Evolutionary conservation across 2,113 vertebrate species (phyloP).

Genomic region (Sinocyclocheilus grahami): DNA sequence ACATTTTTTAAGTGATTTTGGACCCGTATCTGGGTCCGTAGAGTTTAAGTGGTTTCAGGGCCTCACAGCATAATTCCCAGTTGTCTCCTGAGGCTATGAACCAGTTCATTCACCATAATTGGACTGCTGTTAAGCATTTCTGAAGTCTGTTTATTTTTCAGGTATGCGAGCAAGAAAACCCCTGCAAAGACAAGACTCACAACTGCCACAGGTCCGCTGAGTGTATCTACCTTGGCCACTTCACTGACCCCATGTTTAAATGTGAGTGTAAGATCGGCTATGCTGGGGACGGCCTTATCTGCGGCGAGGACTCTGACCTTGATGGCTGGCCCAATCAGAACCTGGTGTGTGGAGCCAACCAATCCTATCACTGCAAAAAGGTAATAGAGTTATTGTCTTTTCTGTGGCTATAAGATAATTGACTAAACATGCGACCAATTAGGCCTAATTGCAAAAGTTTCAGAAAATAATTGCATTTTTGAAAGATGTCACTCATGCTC

Average conservation of each 20-base stretch:
- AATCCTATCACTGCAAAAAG: conserved; percentile 91
- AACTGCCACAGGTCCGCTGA: conserved; percentile 89
- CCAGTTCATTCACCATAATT: background rate
- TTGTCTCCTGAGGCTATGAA: background rate
- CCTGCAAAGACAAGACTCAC: conserved; percentile 92
- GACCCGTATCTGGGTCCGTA: too few relatives aligned
- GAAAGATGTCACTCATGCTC: background rate
- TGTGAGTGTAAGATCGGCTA: conserved; percentile 95
- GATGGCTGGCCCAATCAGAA: conserved; percentile 97
- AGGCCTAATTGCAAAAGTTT: background rate
- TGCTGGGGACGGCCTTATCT: conserved; percentile 92
- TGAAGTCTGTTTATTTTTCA: conserved; percentile 59
- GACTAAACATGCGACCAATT: background rate
- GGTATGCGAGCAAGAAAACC: conserved; percentile 95
- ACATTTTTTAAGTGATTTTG: too few relatives aligned
- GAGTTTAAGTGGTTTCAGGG: background rate
- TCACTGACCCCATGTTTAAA: conserved; percentile 96
- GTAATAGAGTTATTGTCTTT: conserved; percentile 66
- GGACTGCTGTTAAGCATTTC: background rate
- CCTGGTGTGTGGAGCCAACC: conserved; percentile 89
- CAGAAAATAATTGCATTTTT: background rate
- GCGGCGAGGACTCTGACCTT: conserved; percentile 95
- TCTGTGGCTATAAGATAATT: background rate
- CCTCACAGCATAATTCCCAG: background rate
- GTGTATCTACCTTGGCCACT: conserved; percentile 93